Conservation (phyloP, 2,888 invertebrate genomes). For the Pollenia angustigena region DNA sequence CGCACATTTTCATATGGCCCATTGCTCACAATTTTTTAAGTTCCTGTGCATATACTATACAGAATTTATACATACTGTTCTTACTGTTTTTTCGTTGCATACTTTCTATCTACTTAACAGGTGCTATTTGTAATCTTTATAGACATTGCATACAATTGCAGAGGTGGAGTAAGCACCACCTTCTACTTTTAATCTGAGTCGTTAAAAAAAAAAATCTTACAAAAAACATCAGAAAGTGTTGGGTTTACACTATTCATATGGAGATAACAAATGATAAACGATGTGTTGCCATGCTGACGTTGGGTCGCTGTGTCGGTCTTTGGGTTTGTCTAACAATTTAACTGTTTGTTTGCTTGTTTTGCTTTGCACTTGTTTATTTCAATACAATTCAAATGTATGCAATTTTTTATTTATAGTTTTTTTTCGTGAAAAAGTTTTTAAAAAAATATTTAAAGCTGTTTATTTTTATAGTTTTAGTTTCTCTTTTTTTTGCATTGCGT, state of each 20-base stretch:
- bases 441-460: conserved; percentile 18
- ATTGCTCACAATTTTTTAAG: conserved; percentile 3
- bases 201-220: neutral
- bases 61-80: neutral
- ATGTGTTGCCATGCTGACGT: conserved; percentile 50
- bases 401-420: neutral
- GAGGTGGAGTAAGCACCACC: neutral
- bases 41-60: neutral
- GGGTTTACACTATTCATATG: conserved; percentile 52
- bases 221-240: conserved; percentile 31
- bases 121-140: conserved; percentile 60
- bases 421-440: conserved; percentile 2
- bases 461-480: conserved; percentile 1
- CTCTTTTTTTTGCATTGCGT: neutral
- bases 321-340: neutral
- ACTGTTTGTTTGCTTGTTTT: neutral
- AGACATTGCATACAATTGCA: conserved; percentile 11
- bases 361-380: conserved; percentile 16
- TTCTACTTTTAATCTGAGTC: conserved; percentile 26
- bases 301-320: neutral
- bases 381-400: conserved; percentile 21
- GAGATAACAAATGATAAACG: conserved; percentile 67
- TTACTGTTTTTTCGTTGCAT: conserved; percentile 28
- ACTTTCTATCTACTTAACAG: conserved; percentile 64
- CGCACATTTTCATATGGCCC: conserved; percentile 40